These are phyloP conservation scores for Hydropsyche tenuis DNA, from an alignment of 1,140 invertebrate genomes.

Conservation along the genomic window DNA sequence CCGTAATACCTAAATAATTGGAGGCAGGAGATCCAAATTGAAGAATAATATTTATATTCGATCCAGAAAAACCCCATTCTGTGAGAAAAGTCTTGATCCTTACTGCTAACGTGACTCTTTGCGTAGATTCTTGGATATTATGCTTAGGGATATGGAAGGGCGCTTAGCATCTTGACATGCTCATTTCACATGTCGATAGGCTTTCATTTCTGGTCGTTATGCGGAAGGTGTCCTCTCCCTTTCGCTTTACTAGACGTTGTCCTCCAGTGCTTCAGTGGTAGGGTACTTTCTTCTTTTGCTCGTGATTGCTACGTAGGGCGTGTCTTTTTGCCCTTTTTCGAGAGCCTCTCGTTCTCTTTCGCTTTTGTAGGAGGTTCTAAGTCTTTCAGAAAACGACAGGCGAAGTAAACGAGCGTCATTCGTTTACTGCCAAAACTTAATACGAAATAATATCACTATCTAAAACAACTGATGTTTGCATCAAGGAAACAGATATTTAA, in stretches of 20 bases:
- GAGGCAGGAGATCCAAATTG: neutral
- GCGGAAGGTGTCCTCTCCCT: neutral
- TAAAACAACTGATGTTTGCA: no score
- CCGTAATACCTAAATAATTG: conserved; percentile 36
- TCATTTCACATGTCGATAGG: conserved; percentile 49
- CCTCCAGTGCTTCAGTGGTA: neutral
- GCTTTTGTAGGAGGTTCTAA: neutral
- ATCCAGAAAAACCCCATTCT: neutral
- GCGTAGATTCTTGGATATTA: neutral
- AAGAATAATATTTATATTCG: conserved; percentile 37
- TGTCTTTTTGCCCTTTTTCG: conserved; percentile 44
- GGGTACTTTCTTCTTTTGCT: conserved; percentile 24
- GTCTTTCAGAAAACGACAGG: neutral
- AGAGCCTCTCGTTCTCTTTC: conserved; percentile 15
- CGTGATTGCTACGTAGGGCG: conserved; percentile 43
- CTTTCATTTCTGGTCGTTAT: conserved; percentile 45
- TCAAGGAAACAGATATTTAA: no score
- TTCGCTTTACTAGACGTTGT: neutral
- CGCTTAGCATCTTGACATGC: conserved; percentile 48
- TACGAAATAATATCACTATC: no score
- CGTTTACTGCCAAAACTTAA: neutral
- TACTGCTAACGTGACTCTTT: neutral
- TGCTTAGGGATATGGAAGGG: conserved; percentile 23
- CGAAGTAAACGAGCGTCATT: conserved; percentile 23
- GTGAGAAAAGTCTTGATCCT: neutral